phyloP scores from a whole-genome alignment of 2,797 vertebrate genomes.

The Xiphophorus birchmanni region DNA sequence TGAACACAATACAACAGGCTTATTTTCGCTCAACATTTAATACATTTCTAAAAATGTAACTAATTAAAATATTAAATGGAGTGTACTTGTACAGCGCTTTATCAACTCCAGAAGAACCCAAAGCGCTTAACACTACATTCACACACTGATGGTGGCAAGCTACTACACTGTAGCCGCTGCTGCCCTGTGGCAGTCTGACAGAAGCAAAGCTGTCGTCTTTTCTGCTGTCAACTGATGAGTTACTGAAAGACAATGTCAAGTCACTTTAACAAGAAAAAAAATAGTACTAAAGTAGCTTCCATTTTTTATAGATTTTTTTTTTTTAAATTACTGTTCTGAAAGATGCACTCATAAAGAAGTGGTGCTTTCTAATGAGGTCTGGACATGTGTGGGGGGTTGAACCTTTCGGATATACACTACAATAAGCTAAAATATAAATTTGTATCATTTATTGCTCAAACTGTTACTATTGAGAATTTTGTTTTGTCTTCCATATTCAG shows the following conservation, averaged over 20 bases:
- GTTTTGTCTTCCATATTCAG: constrained; percentile 31
- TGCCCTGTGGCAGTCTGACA: background rate
- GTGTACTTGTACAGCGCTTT: no score
- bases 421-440: constrained; percentile 76
- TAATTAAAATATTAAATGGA: background rate
- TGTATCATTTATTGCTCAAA: constrained; percentile 48
- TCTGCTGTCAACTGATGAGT: constrained; percentile 42
- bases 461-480: constrained; percentile 44
- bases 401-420: constrained; percentile 57
- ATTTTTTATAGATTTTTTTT: constrained; percentile 18
- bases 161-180: no score
- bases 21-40: background rate
- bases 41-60: background rate
- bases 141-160: no score
- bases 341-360: constrained; percentile 32
- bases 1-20: background rate
- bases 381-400: constrained; percentile 43
- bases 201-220: constrained; percentile 11
- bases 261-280: background rate
- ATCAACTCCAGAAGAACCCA: no score
- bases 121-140: no score
- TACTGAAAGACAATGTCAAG: constrained; percentile 31
- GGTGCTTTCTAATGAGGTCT: constrained; percentile 58
- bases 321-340: constrained; percentile 25
- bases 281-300: constrained; percentile 5